These are phyloP conservation scores for Ennomos erosarius DNA, from an alignment of 2,888 invertebrate genomes.

Conservation along the genomic window DNA sequence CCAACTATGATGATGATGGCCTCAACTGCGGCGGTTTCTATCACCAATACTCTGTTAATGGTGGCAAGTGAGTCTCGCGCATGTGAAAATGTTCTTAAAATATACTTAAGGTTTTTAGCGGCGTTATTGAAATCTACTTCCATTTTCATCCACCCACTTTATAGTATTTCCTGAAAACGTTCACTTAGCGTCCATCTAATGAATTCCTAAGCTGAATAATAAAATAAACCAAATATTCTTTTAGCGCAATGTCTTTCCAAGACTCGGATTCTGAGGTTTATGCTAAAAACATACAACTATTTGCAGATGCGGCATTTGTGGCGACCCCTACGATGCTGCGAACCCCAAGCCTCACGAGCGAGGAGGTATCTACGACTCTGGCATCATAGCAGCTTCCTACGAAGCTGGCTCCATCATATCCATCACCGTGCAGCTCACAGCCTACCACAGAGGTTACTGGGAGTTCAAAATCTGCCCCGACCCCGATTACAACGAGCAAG, in stretches of 20 bases:
- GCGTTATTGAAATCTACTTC: too few species aligned
- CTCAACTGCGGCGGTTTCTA: conserved; percentile 92
- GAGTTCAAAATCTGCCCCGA: conserved; percentile 92
- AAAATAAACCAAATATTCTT: too few species aligned
- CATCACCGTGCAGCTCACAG: conserved; percentile 91
- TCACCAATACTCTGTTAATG: conserved; percentile 90
- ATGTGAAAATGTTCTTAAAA: too few species aligned
- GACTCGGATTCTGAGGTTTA: too few species aligned
- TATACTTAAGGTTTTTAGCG: too few species aligned
- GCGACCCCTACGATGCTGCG: conserved; percentile 90
- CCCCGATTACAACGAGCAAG: conserved; percentile 87
- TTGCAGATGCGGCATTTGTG: conserved; percentile 91
- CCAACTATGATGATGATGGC: conserved; percentile 93
- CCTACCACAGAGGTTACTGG: conserved; percentile 93
- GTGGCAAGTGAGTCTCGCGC: conserved; percentile 84
- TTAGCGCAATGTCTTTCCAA: too few species aligned
- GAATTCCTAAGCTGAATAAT: too few species aligned
- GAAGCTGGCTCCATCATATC: conserved; percentile 87
- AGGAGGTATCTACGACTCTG: conserved; percentile 92
- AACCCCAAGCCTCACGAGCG: conserved; percentile 91
- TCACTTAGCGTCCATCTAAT: too few species aligned
- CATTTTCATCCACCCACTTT: too few species aligned
- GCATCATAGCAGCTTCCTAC: conserved; percentile 90
- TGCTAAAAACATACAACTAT: background rate
- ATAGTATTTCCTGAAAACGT: too few species aligned